Conservation (phyloP, 2,797 vertebrate species). For the Antennarius maculatus region DNA sequence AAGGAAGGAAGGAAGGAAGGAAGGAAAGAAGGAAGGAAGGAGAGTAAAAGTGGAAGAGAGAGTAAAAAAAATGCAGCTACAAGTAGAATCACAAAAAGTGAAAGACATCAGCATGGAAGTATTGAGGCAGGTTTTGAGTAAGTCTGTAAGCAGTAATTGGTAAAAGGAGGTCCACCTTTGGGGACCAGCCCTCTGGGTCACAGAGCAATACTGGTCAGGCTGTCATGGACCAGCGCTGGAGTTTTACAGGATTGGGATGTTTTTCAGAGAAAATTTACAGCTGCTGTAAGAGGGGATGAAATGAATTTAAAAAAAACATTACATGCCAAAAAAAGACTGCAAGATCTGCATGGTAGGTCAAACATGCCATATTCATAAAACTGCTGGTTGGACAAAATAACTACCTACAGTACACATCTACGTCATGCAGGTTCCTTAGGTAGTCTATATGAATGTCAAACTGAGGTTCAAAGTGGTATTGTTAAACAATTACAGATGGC, state of each 20-base stretch:
- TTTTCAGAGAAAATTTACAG: slow-evolving; percentile 48
- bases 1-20: slow-evolving; percentile 42
- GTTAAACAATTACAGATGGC: slow-evolving; percentile 79
- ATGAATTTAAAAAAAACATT: slow-evolving; percentile 40
- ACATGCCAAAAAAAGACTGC: slow-evolving; percentile 8
- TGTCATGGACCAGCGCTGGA: slow-evolving; percentile 44
- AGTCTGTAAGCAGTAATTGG: slow-evolving; percentile 78
- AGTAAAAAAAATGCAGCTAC: slow-evolving; percentile 26
- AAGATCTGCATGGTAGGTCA: background rate
- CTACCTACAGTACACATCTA: slow-evolving; percentile 26
- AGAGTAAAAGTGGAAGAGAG: slow-evolving; percentile 49
- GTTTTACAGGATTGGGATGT: slow-evolving; percentile 39
- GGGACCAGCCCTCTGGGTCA: slow-evolving; percentile 68
- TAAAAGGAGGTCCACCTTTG: slow-evolving; percentile 65
- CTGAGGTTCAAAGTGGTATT: slow-evolving; percentile 57
- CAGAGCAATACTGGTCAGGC: slow-evolving; percentile 60
- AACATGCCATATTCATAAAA: background rate
- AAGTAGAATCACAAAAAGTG: slow-evolving; percentile 38
- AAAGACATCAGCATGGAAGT: slow-evolving; percentile 61
- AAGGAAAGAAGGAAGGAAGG: slow-evolving; percentile 39
- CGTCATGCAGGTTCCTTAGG: slow-evolving; percentile 44
- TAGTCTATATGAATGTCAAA: slow-evolving; percentile 56
- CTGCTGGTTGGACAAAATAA: background rate
- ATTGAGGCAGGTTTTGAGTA: slow-evolving; percentile 67
- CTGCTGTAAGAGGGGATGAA: slow-evolving; percentile 25